Percentiles rank a stretch among this genome's conserved stretches.
These are phyloP conservation scores for Falco concolor DNA, from an alignment of 2,797 vertebrate species.

Conservation along the genomic window DNA sequence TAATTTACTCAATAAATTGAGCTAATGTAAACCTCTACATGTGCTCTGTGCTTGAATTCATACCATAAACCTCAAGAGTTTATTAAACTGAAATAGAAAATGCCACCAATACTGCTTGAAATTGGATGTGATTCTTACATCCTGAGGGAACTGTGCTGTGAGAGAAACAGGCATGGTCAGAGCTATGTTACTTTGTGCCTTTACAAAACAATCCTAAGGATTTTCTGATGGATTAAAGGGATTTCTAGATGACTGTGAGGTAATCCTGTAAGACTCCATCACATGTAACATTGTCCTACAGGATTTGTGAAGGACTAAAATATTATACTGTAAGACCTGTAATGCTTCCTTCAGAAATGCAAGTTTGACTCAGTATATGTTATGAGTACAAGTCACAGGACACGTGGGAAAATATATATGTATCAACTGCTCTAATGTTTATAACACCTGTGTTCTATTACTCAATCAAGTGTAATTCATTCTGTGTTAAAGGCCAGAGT, in stretches of 20 bases:
- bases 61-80: not conserved
- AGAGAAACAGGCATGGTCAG: not conserved
- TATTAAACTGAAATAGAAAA: not conserved
- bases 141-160: not conserved
- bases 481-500: not conserved
- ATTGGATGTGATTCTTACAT: not conserved
- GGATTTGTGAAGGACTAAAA: slow-evolving; percentile 39
- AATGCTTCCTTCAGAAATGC: not conserved
- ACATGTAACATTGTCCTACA: not conserved
- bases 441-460: not conserved
- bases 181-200: not conserved
- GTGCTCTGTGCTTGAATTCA: not conserved
- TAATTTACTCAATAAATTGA: not conserved
- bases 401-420: not conserved
- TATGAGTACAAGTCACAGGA: not conserved
- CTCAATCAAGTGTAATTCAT: not conserved
- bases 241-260: slow-evolving; percentile 29
- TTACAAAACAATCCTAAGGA: slow-evolving; percentile 21
- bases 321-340: not conserved
- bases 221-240: slow-evolving; percentile 45
- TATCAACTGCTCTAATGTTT: not conserved
- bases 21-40: not conserved
- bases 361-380: not conserved
- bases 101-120: not conserved
- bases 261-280: slow-evolving; percentile 51